Evolutionary conservation across 1,140 invertebrate genomes (phyloP).

Genomic region (Lethocerus indicus): DNA sequence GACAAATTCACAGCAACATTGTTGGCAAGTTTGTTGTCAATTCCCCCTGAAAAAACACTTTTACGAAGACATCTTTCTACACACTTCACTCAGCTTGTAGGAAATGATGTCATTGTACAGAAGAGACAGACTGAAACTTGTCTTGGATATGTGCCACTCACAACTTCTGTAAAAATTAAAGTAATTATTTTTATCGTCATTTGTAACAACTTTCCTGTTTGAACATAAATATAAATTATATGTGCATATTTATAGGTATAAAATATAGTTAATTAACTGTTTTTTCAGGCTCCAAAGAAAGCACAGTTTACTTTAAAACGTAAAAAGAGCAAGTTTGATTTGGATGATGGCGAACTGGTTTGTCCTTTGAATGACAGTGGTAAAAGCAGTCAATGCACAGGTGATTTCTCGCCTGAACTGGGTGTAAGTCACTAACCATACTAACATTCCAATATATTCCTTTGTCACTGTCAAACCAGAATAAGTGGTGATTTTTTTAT

Average conservation of each 20-base stretch:
- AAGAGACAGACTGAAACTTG: constrained; percentile 78
- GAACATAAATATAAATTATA: background rate
- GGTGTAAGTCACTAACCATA: constrained; percentile 12
- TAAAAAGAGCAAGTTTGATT: constrained; percentile 67
- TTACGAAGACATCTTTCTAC: constrained; percentile 85
- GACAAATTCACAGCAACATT: constrained; percentile 86
- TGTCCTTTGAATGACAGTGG: constrained; percentile 52
- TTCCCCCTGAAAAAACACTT: constrained; percentile 85
- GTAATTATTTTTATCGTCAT: constrained; percentile 1
- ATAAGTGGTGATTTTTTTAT: no score
- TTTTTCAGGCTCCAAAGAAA: constrained; percentile 61
- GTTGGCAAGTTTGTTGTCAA: constrained; percentile 81
- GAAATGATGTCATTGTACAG: constrained; percentile 70
- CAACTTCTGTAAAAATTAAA: constrained; percentile 44
- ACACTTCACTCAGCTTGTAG: constrained; percentile 77
- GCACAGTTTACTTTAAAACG: constrained; percentile 78
- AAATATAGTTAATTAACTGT: background rate
- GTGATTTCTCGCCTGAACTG: constrained; percentile 13
- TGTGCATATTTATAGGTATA: background rate
- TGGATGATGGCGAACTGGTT: constrained; percentile 67
- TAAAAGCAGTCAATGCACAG: constrained; percentile 7
- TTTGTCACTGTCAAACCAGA: no score
- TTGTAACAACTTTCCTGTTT: background rate
- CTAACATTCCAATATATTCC: background rate
- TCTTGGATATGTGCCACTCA: constrained; percentile 67